These are phyloP conservation scores for Lydus trimaculatus DNA, from an alignment of 2,888 invertebrate genomes.

Conservation along the genomic window DNA sequence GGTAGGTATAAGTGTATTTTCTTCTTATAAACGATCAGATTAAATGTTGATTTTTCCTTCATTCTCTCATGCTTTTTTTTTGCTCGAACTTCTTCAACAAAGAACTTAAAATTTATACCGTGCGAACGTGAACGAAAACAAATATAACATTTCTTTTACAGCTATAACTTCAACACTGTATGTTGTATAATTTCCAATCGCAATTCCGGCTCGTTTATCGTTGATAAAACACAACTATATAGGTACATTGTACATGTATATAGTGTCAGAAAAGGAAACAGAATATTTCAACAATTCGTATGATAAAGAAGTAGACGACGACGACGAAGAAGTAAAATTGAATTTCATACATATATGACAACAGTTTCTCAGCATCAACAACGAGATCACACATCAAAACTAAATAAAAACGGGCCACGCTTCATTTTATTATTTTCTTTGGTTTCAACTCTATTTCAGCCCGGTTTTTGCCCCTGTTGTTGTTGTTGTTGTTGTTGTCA, in stretches of 20 bases:
- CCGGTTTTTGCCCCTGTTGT: conserved; percentile 1
- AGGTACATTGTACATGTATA: too few relatives aligned
- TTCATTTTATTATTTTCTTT: conserved; percentile 19
- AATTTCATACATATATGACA: conserved; percentile 38
- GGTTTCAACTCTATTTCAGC: conserved; percentile 1
- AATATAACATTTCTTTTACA: conserved; percentile 54
- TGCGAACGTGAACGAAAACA: conserved; percentile 56
- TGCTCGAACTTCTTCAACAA: conserved; percentile 14
- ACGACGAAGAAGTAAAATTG: conserved; percentile 32
- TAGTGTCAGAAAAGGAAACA: not conserved
- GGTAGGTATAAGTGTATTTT: conserved; percentile 3
- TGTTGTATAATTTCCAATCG: conserved; percentile 48
- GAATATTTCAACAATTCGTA: not conserved
- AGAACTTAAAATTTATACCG: conserved; percentile 55
- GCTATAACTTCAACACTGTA: conserved; percentile 49
- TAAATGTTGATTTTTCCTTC: not conserved
- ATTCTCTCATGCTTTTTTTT: not conserved
- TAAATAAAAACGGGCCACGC: conserved; percentile 30
- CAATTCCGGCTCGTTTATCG: conserved; percentile 36
- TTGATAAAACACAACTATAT: conserved; percentile 15
- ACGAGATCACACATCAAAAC: conserved; percentile 40
- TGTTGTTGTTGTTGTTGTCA: not conserved
- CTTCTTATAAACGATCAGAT: conserved; percentile 31
- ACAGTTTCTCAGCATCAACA: conserved; percentile 25
- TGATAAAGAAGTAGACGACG: too few relatives aligned